These are phyloP conservation scores for Onchidella celtica DNA, from an alignment of 2,888 invertebrate species.

Conservation along the genomic window DNA sequence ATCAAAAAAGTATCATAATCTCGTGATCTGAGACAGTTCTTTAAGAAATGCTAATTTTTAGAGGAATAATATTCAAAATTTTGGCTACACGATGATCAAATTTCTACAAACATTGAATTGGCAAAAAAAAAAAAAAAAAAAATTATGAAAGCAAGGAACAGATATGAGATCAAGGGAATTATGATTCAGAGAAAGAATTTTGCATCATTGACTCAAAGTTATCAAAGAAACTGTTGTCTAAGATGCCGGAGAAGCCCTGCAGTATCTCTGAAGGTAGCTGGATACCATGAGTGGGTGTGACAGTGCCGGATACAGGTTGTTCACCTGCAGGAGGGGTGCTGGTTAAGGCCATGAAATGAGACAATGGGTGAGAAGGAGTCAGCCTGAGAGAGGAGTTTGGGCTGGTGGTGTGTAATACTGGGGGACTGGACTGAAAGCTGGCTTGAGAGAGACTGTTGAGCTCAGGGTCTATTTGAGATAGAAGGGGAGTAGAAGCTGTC, in stretches of 20 bases:
- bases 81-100: no score
- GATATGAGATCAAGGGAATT: no score
- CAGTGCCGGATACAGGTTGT: slow-evolving; percentile 4
- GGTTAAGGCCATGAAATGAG: background rate
- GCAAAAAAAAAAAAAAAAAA: no score
- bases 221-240: slow-evolving; percentile 43
- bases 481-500: background rate
- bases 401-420: background rate
- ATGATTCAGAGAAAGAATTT: slow-evolving; percentile 17
- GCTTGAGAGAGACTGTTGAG: background rate
- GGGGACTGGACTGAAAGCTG: background rate
- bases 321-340: slow-evolving; percentile 18
- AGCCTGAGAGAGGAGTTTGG: background rate
- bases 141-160: no score
- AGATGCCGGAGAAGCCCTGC: slow-evolving; percentile 14
- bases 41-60: no score
- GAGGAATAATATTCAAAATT: no score
- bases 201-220: slow-evolving; percentile 32
- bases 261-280: slow-evolving; percentile 8
- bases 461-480: no score
- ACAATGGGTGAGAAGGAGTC: background rate
- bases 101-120: no score
- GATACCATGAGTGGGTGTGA: background rate
- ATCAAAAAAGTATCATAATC: no score
- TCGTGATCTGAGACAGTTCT: no score